phyloP scores from a whole-genome alignment of 2,888 invertebrate genomes.

The Drosophila anomelani region DNA sequence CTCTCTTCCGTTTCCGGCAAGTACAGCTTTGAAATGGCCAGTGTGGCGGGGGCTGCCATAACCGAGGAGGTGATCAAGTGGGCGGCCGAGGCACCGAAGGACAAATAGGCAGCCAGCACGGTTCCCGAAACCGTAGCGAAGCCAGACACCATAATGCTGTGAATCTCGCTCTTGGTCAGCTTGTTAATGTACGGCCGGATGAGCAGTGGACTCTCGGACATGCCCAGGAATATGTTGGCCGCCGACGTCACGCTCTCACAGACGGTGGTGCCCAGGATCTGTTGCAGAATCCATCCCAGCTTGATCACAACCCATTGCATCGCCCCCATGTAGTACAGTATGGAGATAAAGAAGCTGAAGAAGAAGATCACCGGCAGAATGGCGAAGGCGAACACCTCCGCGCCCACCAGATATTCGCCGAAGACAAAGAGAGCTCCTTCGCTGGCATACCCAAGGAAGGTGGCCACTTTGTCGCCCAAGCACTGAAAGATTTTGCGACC shows the following conservation, averaged over 20 bases:
- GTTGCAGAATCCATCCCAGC: conserved; percentile 91
- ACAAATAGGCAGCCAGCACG: conserved; percentile 96
- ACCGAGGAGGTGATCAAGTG: conserved; percentile 96
- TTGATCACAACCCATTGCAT: conserved; percentile 94
- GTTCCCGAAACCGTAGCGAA: conserved; percentile 98
- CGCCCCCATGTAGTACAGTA: conserved; percentile 94
- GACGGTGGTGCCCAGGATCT: conserved; percentile 93
- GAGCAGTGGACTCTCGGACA: conserved; percentile 95
- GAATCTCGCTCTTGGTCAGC: conserved; percentile 95
- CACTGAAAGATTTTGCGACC: conserved; percentile 89
- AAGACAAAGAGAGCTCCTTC: conserved; percentile 94
- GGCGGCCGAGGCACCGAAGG: conserved; percentile 94
- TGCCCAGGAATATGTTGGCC: conserved; percentile 97
- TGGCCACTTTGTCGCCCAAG: conserved; percentile 88
- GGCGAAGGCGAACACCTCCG: conserved; percentile 92
- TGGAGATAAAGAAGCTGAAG: conserved; percentile 95
- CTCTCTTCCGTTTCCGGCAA: conserved; percentile 96
- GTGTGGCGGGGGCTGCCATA: conserved; percentile 97
- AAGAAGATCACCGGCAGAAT: conserved; percentile 97
- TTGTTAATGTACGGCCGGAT: conserved; percentile 93
- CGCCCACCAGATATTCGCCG: conserved; percentile 88
- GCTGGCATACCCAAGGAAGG: conserved; percentile 91
- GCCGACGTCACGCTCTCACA: conserved; percentile 97
- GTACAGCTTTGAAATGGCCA: conserved; percentile 95
- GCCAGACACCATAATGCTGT: conserved; percentile 96